Base-by-base conservation (phyloP, 2,888 invertebrate species). In the Tholera decimalis region DNA sequence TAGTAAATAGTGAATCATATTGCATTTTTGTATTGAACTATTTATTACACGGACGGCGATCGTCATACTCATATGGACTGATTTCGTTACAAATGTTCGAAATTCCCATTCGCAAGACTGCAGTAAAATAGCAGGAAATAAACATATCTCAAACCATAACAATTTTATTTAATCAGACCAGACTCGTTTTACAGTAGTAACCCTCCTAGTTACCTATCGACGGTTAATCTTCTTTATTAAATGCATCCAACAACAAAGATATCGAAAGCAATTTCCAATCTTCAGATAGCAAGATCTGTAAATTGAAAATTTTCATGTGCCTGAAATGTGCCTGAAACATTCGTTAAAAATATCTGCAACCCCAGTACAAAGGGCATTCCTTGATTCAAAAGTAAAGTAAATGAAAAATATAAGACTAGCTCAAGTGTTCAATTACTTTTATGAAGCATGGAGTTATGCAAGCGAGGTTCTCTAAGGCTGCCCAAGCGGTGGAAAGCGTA, bases 381-480 rank as follows among this genome's bases (percentile, higher is more conserved):
- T 15, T 46, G 26, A 28, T 28, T 35, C 9, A 13, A 15, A 62
- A 20, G 7, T 18, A 37, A 28, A 28, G 18, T n/a, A 30, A 44
- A 66, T 55, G 18, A 46, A 30, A 54, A 30, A 24, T 37, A 15
- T 20, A 24, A 33, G 18, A 35, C 63, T 30, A 18, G 7, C 39
- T 43, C 41, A 51, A n/a, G 26, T 41, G 56, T 67, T 22, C 39
- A 47, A 41, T 66, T 39, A 35, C 18, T 28, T 39, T 18, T 33
- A 41, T 13, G 18, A 67, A 37, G 37, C 13, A 26, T 9, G 35
- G 33, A 35, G 35, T 13, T 35, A 13, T n/a, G n/a, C n/a, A n/a
- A n/a, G n/a, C n/a, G n/a, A n/a, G n/a, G n/a, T n/a, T n/a, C n/a
- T n/a, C n/a, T n/a, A n/a, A n/a, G n/a, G n/a, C n/a, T n/a, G n/a